phyloP scores from a whole-genome alignment of 2,113 vertebrate genomes.

The Sardina pilchardus region DNA sequence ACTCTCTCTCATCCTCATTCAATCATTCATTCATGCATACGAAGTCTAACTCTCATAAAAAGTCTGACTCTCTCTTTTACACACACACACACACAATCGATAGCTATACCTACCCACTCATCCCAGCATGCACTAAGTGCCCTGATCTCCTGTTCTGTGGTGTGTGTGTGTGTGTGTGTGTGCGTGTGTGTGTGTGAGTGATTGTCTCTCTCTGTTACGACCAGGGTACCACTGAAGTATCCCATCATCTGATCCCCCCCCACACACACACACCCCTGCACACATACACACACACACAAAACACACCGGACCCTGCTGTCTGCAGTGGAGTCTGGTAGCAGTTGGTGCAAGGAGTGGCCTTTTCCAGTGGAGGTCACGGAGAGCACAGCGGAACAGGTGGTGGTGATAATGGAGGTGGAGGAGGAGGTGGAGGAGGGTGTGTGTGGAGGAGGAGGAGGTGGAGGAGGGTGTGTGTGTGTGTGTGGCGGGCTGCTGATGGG shows the following conservation, averaged over 20 bases:
- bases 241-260: too few species aligned
- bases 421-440: not conserved
- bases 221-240: too few species aligned
- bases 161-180: slow-evolving; percentile 9
- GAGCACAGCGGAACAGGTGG: not conserved
- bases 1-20: not conserved
- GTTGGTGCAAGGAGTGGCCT: not conserved
- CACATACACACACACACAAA: too few species aligned
- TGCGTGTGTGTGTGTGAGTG: not conserved
- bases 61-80: not conserved
- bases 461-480: not conserved
- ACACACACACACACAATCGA: not conserved
- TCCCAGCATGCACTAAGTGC: not conserved
- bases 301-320: too few species aligned
- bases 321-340: not conserved
- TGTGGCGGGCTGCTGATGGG: not conserved
- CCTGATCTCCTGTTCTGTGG: not conserved
- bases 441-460: not conserved
- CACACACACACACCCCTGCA: too few species aligned
- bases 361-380: not conserved
- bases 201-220: not conserved
- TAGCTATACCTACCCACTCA: not conserved
- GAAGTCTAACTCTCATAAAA: not conserved
- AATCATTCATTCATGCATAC: not conserved
- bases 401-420: not conserved